Conservation (phyloP, 2,113 vertebrate species). For the Psittacara wagleri region DNA sequence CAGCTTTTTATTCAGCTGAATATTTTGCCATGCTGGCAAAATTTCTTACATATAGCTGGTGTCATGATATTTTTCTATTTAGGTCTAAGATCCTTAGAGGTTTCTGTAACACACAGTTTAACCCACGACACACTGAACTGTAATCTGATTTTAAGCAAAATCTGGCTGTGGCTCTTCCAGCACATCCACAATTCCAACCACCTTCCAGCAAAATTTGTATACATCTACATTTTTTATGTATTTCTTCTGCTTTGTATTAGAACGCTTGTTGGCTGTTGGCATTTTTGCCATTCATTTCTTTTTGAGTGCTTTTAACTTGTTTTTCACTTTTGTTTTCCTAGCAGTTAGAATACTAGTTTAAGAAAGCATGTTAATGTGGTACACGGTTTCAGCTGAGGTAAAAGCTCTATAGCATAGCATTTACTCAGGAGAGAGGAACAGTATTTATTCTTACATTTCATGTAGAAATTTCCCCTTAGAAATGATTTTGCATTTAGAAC, state of each 20-base stretch:
- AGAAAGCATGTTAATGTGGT: background rate
- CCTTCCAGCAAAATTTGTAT: background rate
- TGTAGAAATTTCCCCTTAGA: background rate
- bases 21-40: background rate
- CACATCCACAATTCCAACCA: background rate
- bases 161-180: background rate
- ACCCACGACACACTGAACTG: background rate
- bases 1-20: background rate
- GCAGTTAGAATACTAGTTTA: background rate
- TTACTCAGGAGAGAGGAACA: background rate
- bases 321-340: background rate
- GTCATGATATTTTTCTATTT: background rate
- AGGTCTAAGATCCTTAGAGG: background rate
- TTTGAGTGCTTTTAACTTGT: background rate
- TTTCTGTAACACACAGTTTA: background rate
- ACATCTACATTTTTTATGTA: background rate
- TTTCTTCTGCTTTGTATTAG: background rate
- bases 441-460: background rate
- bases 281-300: background rate
- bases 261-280: background rate
- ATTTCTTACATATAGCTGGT: background rate
- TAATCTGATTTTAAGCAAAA: conserved; percentile 7
- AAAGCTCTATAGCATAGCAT: background rate
- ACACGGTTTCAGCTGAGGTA: background rate
- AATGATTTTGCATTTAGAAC: background rate